Percentiles rank a stretch among this genome's conserved stretches.
phyloP scores from a whole-genome alignment of 1,140 invertebrate genomes.

The Diachasmimorpha longicaudata region DNA sequence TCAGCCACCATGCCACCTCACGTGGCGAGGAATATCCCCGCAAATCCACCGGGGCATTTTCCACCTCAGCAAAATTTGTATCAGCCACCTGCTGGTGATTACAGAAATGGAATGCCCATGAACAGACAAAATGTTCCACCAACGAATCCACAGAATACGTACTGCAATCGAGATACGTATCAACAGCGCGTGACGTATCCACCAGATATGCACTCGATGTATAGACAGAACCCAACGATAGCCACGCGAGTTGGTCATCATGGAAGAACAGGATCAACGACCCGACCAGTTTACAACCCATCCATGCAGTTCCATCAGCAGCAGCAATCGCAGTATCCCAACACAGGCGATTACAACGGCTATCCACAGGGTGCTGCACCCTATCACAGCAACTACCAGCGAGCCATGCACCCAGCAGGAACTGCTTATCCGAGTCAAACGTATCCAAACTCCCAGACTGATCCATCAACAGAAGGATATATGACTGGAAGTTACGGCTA shows the following conservation, averaged over 20 bases:
- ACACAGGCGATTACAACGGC: constrained; percentile 55
- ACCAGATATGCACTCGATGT: constrained; percentile 65
- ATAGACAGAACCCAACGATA: constrained; percentile 55
- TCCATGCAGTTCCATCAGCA: constrained; percentile 54
- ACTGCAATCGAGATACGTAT: constrained; percentile 52
- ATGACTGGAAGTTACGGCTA: constrained; percentile 50
- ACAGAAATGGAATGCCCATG: constrained; percentile 52
- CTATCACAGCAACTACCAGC: constrained; percentile 54
- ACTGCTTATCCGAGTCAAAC: constrained; percentile 42
- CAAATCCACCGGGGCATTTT: constrained; percentile 42
- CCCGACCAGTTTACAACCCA: constrained; percentile 50
- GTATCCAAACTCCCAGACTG: constrained; percentile 44
- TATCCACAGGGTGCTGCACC: constrained; percentile 46
- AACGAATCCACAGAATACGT: constrained; percentile 40
- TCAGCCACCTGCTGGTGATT: constrained; percentile 45
- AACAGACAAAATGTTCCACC: constrained; percentile 44
- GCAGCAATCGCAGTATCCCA: constrained; percentile 46
- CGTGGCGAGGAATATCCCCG: constrained; percentile 35
- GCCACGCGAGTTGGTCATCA: constrained; percentile 42
- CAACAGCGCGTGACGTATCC: constrained; percentile 47
- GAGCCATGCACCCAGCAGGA: constrained; percentile 43
- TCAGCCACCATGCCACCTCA: constrained; percentile 48
- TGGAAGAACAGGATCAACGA: constrained; percentile 30
- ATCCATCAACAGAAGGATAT: constrained; percentile 46
- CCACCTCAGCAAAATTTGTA: constrained; percentile 53